Conservation (phyloP, 2,797 vertebrate genomes). For the Semotilus atromaculatus region DNA sequence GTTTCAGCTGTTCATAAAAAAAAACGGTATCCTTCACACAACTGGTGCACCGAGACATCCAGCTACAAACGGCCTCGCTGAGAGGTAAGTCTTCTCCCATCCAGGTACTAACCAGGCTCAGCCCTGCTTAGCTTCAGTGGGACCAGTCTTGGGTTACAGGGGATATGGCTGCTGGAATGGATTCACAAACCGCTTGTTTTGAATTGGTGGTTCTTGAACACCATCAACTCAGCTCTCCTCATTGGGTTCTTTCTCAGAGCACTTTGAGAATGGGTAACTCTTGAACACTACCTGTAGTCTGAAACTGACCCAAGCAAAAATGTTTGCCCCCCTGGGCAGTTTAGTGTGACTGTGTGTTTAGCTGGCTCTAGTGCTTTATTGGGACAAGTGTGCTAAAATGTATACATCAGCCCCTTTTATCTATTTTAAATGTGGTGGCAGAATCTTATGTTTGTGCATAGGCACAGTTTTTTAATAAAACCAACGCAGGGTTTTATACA, state of each 20-base stretch:
- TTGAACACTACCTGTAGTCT: not conserved
- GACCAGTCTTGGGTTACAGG: no score
- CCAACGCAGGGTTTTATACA: not conserved
- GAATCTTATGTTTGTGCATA: not conserved
- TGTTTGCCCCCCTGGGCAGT: not conserved
- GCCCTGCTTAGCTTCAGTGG: no score
- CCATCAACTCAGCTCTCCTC: not conserved
- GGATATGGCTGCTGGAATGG: no score
- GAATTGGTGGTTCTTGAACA: not conserved
- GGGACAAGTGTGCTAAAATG: not conserved
- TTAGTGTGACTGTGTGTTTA: not conserved
- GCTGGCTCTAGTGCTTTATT: not conserved
- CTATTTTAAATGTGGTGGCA: not conserved
- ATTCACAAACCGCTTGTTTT: not conserved
- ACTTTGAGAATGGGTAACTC: not conserved
- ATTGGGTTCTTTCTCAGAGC: no score
- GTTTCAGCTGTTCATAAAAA: no score
- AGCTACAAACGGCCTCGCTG: no score
- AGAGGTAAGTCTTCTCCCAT: no score
- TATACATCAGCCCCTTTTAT: not conserved
- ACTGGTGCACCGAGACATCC: no score
- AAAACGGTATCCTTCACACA: no score
- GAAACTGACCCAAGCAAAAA: not conserved
- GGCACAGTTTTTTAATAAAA: not conserved
- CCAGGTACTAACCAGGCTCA: no score